phyloP scores from a whole-genome alignment of 2,797 vertebrate genomes.

The Eremophila alpestris region DNA sequence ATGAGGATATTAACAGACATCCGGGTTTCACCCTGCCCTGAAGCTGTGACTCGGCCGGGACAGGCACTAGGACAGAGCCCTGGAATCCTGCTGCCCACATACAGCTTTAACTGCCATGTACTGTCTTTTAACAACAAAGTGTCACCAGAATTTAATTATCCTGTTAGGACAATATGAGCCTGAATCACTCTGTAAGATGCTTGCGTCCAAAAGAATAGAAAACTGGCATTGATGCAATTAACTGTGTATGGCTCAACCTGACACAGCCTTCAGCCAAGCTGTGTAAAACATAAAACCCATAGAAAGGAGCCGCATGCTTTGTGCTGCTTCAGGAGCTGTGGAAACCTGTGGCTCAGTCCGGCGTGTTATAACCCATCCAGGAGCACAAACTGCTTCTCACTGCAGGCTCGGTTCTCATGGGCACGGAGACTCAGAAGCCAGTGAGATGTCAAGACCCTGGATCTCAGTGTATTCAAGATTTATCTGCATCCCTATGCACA shows the following conservation, averaged over 20 bases:
- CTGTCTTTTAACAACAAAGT: background rate
- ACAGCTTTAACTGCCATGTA: background rate
- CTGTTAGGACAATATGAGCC: background rate
- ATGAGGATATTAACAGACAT: background rate
- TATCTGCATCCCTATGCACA: background rate
- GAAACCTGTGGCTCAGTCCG: background rate
- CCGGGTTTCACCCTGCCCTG: background rate
- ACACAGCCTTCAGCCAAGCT: background rate
- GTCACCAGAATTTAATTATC: background rate
- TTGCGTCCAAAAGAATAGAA: background rate
- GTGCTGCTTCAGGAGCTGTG: background rate
- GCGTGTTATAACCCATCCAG: slow-evolving; percentile 50
- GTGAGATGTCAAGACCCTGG: background rate
- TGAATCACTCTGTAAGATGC: background rate
- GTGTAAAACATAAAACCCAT: background rate
- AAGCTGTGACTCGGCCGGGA: background rate
- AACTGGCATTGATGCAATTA: background rate
- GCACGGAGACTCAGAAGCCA: background rate
- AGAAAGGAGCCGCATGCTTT: background rate
- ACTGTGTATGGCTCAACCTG: background rate
- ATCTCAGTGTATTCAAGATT: background rate
- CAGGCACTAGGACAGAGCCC: background rate
- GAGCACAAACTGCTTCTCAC: background rate
- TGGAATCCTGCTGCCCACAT: background rate
- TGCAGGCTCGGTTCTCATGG: background rate